Evolutionary conservation across 1,140 invertebrate species (phyloP).

Genomic region (Teleopsis dalmanni): DNA sequence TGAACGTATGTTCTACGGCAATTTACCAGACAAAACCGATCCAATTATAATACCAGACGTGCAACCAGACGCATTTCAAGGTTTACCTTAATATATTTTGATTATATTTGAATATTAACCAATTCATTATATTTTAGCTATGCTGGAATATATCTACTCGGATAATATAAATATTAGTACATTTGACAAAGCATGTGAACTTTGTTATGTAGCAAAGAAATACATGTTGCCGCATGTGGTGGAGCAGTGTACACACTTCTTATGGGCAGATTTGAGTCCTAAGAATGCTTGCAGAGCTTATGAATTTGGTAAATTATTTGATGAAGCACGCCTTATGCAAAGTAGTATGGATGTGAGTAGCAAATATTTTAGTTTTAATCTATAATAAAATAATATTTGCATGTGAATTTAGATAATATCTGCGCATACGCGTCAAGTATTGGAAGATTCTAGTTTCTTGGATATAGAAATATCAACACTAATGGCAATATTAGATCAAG

Average conservation of each 20-base stretch:
- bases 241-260: constrained; percentile 68
- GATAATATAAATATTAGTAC: constrained; percentile 68
- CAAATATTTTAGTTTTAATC: background rate
- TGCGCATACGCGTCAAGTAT: constrained; percentile 64
- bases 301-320: constrained; percentile 77
- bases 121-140: too few species aligned
- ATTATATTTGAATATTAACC: too few species aligned
- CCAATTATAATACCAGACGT: constrained; percentile 74
- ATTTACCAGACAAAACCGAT: constrained; percentile 60
- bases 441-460: constrained; percentile 65
- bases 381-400: background rate
- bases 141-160: constrained; percentile 75
- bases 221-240: constrained; percentile 77
- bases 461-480: constrained; percentile 67
- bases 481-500: constrained; percentile 64
- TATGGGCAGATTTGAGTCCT: constrained; percentile 69
- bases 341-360: constrained; percentile 62
- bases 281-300: constrained; percentile 75
- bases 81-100: too few species aligned
- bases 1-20: constrained; percentile 70
- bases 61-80: constrained; percentile 75
- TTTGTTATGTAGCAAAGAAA: constrained; percentile 81
- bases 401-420: constrained; percentile 56
- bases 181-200: constrained; percentile 74
- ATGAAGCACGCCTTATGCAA: constrained; percentile 69